Evolutionary conservation across 1,140 invertebrate genomes (phyloP).

Genomic region (Berghia stephanieae): DNA sequence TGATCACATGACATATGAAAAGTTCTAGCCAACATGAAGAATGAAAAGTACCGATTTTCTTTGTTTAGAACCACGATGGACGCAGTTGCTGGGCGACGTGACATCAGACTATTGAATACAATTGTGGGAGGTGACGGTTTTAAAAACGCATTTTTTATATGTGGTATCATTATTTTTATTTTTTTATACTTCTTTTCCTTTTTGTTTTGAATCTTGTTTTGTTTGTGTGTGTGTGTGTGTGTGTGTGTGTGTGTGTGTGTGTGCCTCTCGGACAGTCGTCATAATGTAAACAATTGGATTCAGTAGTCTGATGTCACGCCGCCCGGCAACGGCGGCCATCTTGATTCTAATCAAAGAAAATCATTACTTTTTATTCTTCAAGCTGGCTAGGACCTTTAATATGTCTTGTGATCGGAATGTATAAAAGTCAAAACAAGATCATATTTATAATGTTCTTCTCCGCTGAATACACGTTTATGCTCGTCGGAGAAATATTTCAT

Average conservation of each 20-base stretch:
- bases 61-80: neutral
- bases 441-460: too few species aligned
- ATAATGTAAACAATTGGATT: neutral
- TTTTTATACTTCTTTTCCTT: neutral
- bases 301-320: neutral
- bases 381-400: too few species aligned
- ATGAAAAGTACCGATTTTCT: neutral
- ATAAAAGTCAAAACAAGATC: too few species aligned
- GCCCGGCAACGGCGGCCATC: neutral
- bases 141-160: neutral
- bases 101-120: conserved; percentile 11
- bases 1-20: too few species aligned
- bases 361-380: too few species aligned
- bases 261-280: neutral
- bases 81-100: neutral
- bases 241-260: conserved; percentile 23
- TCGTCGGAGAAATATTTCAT: too few species aligned
- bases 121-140: neutral
- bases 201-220: neutral
- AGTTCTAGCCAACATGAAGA: too few species aligned
- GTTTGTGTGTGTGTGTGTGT: conserved; percentile 9
- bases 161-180: neutral
- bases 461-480: too few species aligned
- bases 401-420: too few species aligned
- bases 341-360: neutral